Evolutionary conservation across 1,140 invertebrate species (phyloP), one percentile per base, ranked within the genome.

Genomic region (Atta cephalotes): DNA sequence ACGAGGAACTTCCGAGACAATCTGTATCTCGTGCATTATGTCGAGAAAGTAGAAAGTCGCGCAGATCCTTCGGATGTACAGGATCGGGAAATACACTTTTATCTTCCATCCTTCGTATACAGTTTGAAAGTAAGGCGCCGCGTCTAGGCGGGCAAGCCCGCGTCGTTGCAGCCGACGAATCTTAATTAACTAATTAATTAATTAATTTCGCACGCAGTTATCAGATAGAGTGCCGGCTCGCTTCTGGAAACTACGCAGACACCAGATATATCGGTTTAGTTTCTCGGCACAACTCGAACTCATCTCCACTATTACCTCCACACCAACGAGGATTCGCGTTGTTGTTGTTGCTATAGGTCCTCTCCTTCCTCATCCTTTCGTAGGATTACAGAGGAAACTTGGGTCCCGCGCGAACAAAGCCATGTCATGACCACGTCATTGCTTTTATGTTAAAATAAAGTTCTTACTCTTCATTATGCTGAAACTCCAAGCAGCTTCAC

Each of bases 151-250:
- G 56, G 70, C 39, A 14, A 21, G 28, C 12, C 51, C 82, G 72
- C 70, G 39, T 72, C 76, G 53, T n/a, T n/a, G 51, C 60, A 51
- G 60, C 58, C 25, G 76, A 89, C 88, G 87, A 92, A 91, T 92
- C 92, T 92, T 92, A 92, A 93, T 94, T 94, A 94, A 93, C 92
- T 93, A 93, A 94, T 94, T 93, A 92, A 93, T 93, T 93, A 94
- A 94, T 93, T 93, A 94, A 94, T 94, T 93, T 92, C 77, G 79
- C 84, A 89, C 87, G 72, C 90, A 92, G 93, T 94, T 92, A 94
- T 94, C 92, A 91, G 92, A 93, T 93, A 90, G 84, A 80, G 71
- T 62, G 53, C 79, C 25, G 71, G n/a, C 90, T 31, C 39, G 71
- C 60, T 77, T 25, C 35, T 76, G 62, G 78, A 89, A 93, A 94